Evolutionary conservation across 2,797 vertebrate genomes (phyloP), one percentile per base, ranked within the genome.

Genomic region (Gymnocypris eckloni): DNA sequence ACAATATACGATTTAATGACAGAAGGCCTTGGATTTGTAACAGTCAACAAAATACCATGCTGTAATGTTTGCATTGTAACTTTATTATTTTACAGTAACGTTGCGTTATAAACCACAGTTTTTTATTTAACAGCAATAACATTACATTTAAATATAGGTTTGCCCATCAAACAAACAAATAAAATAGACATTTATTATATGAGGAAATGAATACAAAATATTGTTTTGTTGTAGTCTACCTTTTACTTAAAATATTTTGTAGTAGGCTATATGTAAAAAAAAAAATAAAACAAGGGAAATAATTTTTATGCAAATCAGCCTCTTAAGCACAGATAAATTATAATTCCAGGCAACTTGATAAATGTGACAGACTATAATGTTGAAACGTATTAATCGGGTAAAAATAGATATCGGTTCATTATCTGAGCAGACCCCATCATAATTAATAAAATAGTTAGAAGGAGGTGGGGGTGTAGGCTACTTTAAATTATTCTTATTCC

Each of bases 321-420:
- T 87, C 70, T 86, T 66, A 92, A 93, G 90, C 93, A 91, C 91
- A 94, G 92, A 95, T 93, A 82, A 90, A 94, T 93, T 91, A 89
- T 90, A 92, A 90, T 91, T 90, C 70, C 69, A 80, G 82, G 81
- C 87, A 77, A 86, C 86, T 87, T 95, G 93, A 95, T 94, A 91
- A 93, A 95, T 95, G 92, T 95, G 94, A 93, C 89, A 88, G 92
- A 93, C 93, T 94, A 93, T 92, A 93, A 91, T 92, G 91, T 91
- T 92, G 89, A 91, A 93, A 95, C 92, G 91, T 93, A 92, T 94
- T 93, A 91, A 94, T 95, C 92, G 93, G 91, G 92, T 95, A 95
- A 95, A 95, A 95, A 95, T 95, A 95, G 94, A 94, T 92, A 93
- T 89, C 90, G 90, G 92, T 93, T 94, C 91, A 93, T 94, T 94